These are phyloP conservation scores for Agapornis canus DNA, from an alignment of 2,797 vertebrate species.

Conservation along the genomic window DNA sequence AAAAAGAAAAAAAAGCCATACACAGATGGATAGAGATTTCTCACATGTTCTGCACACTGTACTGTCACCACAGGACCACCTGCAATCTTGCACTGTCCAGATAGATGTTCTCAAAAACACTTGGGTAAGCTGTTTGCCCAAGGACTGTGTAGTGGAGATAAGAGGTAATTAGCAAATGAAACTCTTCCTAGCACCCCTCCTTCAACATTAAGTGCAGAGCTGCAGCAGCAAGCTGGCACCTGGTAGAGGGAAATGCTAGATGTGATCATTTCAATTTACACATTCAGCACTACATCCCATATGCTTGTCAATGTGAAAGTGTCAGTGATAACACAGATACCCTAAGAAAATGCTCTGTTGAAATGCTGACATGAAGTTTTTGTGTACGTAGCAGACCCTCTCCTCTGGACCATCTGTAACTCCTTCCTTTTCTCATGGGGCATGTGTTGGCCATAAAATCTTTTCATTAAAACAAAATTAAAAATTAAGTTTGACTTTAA, in stretches of 20 bases:
- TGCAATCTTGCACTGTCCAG: slow-evolving; percentile 65
- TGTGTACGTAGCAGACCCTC: slow-evolving; percentile 67
- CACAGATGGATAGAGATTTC: slow-evolving; percentile 48
- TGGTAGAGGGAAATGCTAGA: slow-evolving; percentile 78
- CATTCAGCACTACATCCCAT: slow-evolving; percentile 83
- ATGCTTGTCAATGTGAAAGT: slow-evolving; percentile 81
- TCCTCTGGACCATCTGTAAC: slow-evolving; percentile 72
- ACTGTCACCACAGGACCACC: slow-evolving; percentile 70
- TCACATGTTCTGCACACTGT: not conserved
- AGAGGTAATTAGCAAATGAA: slow-evolving; percentile 77
- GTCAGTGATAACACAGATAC: slow-evolving; percentile 80
- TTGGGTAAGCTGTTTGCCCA: slow-evolving; percentile 75
- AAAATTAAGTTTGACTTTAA: slow-evolving; percentile 24
- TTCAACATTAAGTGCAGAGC: slow-evolving; percentile 65
- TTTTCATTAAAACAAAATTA: slow-evolving; percentile 10
- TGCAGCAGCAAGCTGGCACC: slow-evolving; percentile 76
- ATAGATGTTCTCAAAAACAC: slow-evolving; percentile 75
- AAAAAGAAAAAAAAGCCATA: not conserved
- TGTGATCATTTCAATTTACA: slow-evolving; percentile 82
- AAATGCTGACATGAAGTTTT: slow-evolving; percentile 78
- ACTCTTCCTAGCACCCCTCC: slow-evolving; percentile 70
- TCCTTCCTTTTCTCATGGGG: slow-evolving; percentile 52
- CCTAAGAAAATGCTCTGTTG: slow-evolving; percentile 71
- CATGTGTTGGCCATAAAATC: slow-evolving; percentile 47
- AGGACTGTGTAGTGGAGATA: slow-evolving; percentile 50